Percentiles rank a stretch among this genome's conserved stretches.
These are phyloP conservation scores for Chiloscyllium plagiosum DNA, from an alignment of 2,113 vertebrate species.

Conservation along the genomic window DNA sequence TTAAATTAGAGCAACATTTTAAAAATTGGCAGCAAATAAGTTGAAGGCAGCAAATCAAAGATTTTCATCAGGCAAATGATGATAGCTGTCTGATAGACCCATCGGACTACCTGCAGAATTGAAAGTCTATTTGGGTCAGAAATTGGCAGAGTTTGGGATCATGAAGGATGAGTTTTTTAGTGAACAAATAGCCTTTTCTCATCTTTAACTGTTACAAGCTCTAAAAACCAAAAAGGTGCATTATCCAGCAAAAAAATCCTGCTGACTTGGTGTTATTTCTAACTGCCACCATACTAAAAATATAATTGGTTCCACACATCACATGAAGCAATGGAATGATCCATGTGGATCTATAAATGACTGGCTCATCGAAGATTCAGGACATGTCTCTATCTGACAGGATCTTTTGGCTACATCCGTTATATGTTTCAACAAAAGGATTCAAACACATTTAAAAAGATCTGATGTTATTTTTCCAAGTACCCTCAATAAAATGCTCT, in stretches of 20 bases:
- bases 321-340: conserved; percentile 11
- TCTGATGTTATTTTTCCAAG: not conserved
- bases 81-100: no score
- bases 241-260: not conserved
- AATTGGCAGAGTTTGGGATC: not conserved
- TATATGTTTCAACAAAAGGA: not conserved
- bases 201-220: not conserved
- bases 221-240: not conserved
- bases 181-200: not conserved
- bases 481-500: not conserved
- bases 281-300: not conserved
- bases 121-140: not conserved
- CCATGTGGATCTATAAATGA: not conserved
- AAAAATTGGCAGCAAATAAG: no score
- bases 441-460: not conserved
- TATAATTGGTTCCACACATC: not conserved
- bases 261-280: not conserved
- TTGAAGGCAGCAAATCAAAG: no score
- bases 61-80: no score
- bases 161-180: not conserved
- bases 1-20: no score
- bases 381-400: not conserved
- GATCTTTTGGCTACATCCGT: not conserved
- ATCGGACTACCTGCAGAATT: not conserved
- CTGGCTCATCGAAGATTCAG: not conserved